Percentiles rank a stretch among this genome's conserved stretches.
phyloP scores from a whole-genome alignment of 2,888 invertebrate species.

The Hemaris fuciformis region DNA sequence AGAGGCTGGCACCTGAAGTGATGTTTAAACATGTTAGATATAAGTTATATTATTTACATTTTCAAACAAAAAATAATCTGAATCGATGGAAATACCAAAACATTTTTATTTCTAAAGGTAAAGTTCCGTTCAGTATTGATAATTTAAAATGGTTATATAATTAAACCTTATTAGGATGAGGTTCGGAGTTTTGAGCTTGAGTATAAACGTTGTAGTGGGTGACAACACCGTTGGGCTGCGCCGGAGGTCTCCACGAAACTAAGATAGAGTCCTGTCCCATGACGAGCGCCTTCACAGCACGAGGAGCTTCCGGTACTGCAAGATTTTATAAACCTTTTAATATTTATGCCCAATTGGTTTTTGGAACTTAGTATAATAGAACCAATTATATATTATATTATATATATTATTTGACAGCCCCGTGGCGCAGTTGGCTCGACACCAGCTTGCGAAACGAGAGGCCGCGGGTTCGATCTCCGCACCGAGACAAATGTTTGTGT shows the following conservation, averaged over 20 bases:
- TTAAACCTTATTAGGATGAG: conserved; percentile 86
- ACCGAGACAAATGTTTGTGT: too few relatives aligned
- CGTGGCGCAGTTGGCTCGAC: too few relatives aligned
- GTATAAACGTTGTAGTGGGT: conserved; percentile 96
- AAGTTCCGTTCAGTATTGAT: too few relatives aligned
- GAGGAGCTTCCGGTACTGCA: conserved; percentile 94
- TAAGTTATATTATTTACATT: too few relatives aligned
- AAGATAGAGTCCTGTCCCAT: conserved; percentile 95
- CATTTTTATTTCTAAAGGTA: too few relatives aligned
- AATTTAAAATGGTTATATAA: background rate
- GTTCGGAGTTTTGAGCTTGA: conserved; percentile 86
- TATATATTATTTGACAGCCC: too few relatives aligned
- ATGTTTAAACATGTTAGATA: background rate
- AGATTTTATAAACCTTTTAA: background rate
- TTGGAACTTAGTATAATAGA: too few relatives aligned
- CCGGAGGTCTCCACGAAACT: conserved; percentile 96
- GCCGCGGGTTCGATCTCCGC: too few relatives aligned
- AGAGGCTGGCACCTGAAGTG: conserved; percentile 84
- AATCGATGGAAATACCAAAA: too few relatives aligned
- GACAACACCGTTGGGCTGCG: conserved; percentile 95
- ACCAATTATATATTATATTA: too few relatives aligned
- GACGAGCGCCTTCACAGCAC: conserved; percentile 95
- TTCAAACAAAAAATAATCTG: too few relatives aligned
- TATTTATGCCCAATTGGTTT: background rate
- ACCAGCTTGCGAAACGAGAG: too few relatives aligned